Evolutionary conservation across 2,797 vertebrate genomes (phyloP).

Genomic region (Pipistrellus pipistrellus): DNA sequence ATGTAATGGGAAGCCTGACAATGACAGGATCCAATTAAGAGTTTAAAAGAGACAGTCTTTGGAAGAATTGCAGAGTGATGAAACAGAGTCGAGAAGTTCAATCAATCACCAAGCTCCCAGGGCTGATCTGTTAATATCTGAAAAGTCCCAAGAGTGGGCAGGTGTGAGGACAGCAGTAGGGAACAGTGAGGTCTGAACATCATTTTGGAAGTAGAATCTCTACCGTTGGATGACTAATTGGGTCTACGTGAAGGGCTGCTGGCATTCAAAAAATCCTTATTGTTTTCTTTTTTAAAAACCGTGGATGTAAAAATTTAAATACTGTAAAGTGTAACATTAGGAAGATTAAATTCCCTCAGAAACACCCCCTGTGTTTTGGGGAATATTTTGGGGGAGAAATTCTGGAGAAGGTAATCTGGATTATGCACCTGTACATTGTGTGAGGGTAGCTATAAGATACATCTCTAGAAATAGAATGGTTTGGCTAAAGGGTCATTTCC

Average conservation of each 20-base stretch:
- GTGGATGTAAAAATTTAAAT: background rate
- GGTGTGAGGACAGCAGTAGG: background rate
- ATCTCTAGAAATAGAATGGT: background rate
- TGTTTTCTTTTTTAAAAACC: background rate
- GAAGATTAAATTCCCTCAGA: background rate
- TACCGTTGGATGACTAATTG: background rate
- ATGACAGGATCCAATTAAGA: slow-evolving; percentile 17
- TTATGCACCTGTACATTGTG: background rate
- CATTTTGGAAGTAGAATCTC: background rate
- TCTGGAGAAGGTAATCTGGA: background rate
- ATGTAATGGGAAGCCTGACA: slow-evolving; percentile 7
- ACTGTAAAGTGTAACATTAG: background rate
- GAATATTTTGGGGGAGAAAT: background rate
- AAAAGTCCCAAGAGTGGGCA: background rate
- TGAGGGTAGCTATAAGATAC: background rate
- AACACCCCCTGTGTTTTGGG: background rate
- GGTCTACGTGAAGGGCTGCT: background rate
- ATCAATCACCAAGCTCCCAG: background rate
- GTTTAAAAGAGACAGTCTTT: background rate
- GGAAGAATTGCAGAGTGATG: background rate
- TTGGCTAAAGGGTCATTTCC: background rate
- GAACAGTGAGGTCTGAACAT: background rate
- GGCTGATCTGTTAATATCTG: background rate
- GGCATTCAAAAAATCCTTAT: slow-evolving; percentile 26
- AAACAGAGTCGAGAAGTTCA: background rate